phyloP scores from a whole-genome alignment of 2,888 invertebrate genomes.

The Spilarctia lutea region DNA sequence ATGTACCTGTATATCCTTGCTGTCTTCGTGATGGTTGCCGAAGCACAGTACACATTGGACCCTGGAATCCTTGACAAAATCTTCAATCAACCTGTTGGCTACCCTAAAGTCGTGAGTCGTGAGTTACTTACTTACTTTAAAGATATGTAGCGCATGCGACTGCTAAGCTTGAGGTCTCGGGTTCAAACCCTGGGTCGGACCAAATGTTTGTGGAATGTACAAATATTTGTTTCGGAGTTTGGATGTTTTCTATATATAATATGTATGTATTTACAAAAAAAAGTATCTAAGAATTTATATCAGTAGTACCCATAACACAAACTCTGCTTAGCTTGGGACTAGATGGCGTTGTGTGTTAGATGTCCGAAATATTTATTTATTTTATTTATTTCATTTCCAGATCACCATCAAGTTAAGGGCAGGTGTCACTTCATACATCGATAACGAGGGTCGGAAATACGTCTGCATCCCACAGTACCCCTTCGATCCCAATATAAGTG shows the following conservation, averaged over 20 bases:
- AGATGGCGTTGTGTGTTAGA: no score
- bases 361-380: not conserved
- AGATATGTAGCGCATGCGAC: not conserved
- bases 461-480: constrained; percentile 93
- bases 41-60: not conserved
- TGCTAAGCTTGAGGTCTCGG: no score
- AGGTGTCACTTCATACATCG: constrained; percentile 36
- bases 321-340: no score
- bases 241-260: no score
- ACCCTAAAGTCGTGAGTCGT: constrained; percentile 1
- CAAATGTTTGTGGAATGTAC: no score
- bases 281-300: no score
- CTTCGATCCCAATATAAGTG: constrained; percentile 88
- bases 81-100: not conserved
- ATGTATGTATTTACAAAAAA: no score
- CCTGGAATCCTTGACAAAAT: not conserved
- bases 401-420: not conserved
- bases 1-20: not conserved
- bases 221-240: no score
- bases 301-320: no score
- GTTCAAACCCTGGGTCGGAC: no score
- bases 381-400: not conserved
- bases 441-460: constrained; percentile 84
- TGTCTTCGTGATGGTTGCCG: not conserved
- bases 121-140: not conserved